Evolutionary conservation across 2,797 vertebrate species (phyloP).

Genomic region (Pelobates cultripes): DNA sequence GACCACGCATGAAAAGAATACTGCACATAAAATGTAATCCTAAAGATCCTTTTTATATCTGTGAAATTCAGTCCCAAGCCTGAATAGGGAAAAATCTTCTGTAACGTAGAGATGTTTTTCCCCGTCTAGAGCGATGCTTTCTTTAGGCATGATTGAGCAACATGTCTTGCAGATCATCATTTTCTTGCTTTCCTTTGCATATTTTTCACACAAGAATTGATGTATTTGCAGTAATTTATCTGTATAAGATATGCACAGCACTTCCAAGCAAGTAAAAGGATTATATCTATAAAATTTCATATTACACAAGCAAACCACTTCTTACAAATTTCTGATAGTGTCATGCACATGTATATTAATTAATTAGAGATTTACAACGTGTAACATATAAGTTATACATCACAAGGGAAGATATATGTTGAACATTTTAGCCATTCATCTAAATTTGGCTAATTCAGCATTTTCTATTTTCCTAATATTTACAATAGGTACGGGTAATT

Average conservation of each 20-base stretch:
- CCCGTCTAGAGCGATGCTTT: constrained; percentile 44
- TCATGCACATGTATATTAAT: no score
- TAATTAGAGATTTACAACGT: no score
- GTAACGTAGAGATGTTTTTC: constrained; percentile 38
- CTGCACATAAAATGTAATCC: constrained; percentile 38
- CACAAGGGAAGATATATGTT: no score
- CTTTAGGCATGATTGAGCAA: constrained; percentile 37
- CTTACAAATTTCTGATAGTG: no score
- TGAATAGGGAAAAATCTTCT: constrained; percentile 30
- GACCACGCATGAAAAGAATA: constrained; percentile 46
- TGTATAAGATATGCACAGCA: constrained; percentile 22
- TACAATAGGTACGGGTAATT: no score
- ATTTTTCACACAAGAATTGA: constrained; percentile 46
- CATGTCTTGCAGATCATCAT: constrained; percentile 50
- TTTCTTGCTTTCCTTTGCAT: constrained; percentile 52
- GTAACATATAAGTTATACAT: no score
- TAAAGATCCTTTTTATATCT: constrained; percentile 17
- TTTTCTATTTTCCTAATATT: no score
- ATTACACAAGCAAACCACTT: no score
- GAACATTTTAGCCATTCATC: no score
- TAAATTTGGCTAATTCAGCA: no score
- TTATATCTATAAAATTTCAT: neutral
- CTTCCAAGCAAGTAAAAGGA: neutral
- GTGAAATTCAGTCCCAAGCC: constrained; percentile 35
- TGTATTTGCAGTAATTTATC: constrained; percentile 46